Percentiles rank a stretch among this genome's conserved stretches.
These are phyloP conservation scores for Meloe dianella DNA, from an alignment of 2,888 invertebrate species.

Conservation along the genomic window DNA sequence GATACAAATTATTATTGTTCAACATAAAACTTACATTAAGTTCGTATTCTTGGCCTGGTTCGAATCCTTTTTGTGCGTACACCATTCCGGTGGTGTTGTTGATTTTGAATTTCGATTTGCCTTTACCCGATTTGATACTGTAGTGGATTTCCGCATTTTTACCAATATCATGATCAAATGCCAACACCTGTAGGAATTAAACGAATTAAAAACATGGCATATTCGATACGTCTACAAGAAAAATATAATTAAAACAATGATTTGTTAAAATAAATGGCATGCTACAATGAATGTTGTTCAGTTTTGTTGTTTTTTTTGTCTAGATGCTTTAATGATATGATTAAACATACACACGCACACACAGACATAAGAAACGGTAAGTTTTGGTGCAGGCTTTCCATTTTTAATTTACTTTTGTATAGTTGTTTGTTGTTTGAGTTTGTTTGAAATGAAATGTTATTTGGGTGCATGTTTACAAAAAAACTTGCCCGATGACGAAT, in stretches of 20 bases:
- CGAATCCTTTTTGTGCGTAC: conserved; percentile 74
- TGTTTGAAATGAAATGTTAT: not conserved
- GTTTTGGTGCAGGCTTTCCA: not conserved
- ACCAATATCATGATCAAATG: conserved; percentile 82
- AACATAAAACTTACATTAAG: conserved; percentile 64
- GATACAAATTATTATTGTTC: not conserved
- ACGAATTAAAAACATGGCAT: not conserved
- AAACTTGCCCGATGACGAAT: not conserved
- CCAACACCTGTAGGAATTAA: conserved; percentile 68
- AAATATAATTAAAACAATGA: not conserved
- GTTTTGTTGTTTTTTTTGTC: not conserved
- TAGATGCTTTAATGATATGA: not conserved
- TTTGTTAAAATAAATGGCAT: conserved; percentile 8
- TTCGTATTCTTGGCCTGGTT: conserved; percentile 71
- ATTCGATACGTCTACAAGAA: not conserved
- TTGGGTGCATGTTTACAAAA: not conserved
- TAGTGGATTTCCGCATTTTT: conserved; percentile 84
- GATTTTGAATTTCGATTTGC: conserved; percentile 81
- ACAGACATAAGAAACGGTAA: not conserved
- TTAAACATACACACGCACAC: not conserved
- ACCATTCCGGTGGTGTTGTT: conserved; percentile 83
- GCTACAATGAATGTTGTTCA: conserved; percentile 3
- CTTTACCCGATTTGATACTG: conserved; percentile 78
- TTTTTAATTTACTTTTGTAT: not conserved
- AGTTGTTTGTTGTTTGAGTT: not conserved